Conservation (phyloP, 1,140 invertebrate genomes). For the Penaeus indicus region DNA sequence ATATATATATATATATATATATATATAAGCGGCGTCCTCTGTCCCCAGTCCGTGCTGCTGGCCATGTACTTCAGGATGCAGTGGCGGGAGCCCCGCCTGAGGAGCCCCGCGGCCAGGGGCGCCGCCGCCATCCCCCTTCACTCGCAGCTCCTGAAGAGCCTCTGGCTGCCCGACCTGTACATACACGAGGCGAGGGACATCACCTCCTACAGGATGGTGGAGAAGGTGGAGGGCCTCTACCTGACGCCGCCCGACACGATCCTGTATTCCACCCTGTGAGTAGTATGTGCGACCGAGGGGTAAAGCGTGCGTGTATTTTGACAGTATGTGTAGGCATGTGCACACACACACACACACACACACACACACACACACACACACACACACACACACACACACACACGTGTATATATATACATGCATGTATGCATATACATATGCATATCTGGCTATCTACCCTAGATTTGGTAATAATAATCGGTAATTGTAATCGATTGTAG, state of each 20-base stretch:
- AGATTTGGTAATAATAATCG: too few relatives aligned
- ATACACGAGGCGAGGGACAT: constrained; percentile 25
- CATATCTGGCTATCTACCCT: background rate
- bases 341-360: too few relatives aligned
- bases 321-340: too few relatives aligned
- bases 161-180: constrained; percentile 41
- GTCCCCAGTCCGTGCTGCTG: constrained; percentile 18
- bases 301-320: too few relatives aligned
- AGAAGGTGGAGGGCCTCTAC: constrained; percentile 36
- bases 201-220: constrained; percentile 24
- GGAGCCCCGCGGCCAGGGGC: background rate
- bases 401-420: too few relatives aligned
- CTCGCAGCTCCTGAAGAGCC: background rate
- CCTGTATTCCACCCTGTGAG: constrained; percentile 29
- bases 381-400: too few relatives aligned
- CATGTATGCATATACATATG: background rate
- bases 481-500: too few relatives aligned
- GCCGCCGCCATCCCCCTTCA: constrained; percentile 13
- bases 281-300: too few relatives aligned
- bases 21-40: background rate
- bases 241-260: background rate
- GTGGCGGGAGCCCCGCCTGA: constrained; percentile 21
- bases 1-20: too few relatives aligned
- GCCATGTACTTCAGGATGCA: constrained; percentile 38
- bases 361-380: too few relatives aligned